phyloP scores from a whole-genome alignment of 2,113 vertebrate genomes.

The Elephantulus edwardii region DNA sequence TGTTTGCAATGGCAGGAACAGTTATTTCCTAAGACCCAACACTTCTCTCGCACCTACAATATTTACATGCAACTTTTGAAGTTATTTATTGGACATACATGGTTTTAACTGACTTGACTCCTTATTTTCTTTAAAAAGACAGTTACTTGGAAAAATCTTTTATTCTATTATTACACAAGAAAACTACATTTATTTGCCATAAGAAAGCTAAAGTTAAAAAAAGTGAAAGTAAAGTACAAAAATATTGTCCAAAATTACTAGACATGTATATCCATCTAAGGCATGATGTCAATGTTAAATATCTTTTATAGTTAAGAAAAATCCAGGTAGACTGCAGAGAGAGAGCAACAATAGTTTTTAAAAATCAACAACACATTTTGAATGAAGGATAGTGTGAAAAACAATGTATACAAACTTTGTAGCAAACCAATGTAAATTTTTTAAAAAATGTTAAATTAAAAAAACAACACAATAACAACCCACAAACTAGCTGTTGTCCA shows the following conservation, averaged over 20 bases:
- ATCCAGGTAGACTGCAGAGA: background rate
- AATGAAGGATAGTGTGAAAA: no score
- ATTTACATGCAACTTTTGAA: background rate
- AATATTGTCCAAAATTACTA: background rate
- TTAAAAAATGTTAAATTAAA: no score
- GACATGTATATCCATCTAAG: background rate
- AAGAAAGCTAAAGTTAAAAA: background rate
- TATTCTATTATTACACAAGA: background rate
- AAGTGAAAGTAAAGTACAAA: background rate
- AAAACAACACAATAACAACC: no score
- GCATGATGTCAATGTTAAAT: background rate
- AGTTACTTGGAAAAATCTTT: constrained; percentile 12
- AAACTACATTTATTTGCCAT: background rate
- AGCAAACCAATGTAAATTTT: no score
- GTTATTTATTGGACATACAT: background rate
- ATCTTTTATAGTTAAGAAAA: background rate
- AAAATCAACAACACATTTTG: background rate
- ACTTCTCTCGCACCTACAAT: background rate
- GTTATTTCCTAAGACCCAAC: background rate
- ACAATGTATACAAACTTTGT: no score
- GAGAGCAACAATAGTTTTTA: background rate
- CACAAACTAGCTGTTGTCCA: no score
- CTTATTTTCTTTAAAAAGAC: background rate
- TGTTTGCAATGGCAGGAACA: background rate
- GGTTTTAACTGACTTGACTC: background rate